phyloP scores from a whole-genome alignment of 2,113 vertebrate species.

The Excalfactoria chinensis region DNA sequence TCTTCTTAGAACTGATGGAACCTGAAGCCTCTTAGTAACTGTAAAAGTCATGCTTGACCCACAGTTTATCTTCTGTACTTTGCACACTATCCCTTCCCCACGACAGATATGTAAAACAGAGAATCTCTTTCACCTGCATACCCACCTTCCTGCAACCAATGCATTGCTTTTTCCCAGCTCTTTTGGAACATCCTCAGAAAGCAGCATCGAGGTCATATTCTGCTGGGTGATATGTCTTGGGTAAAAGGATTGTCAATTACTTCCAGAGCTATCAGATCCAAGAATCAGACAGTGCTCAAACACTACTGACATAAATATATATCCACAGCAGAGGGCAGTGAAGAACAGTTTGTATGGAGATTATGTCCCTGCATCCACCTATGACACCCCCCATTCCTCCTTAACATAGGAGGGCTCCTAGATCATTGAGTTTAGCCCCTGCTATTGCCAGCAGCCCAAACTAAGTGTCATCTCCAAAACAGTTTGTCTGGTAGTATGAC shows the following conservation, averaged over 20 bases:
- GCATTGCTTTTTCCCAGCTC: not conserved
- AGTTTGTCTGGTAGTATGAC: not conserved
- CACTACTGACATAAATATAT: not conserved
- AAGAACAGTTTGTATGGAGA: not conserved
- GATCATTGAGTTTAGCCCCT: not conserved
- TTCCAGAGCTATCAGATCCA: not conserved
- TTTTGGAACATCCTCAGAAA: not conserved
- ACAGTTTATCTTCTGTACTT: not conserved
- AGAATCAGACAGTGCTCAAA: not conserved
- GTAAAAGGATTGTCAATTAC: not conserved
- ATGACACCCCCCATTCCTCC: fast-evolving
- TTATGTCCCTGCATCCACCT: fast-evolving
- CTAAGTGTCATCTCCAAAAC: not conserved
- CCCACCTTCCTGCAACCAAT: not conserved
- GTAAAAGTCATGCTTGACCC: not conserved
- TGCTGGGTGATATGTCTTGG: not conserved
- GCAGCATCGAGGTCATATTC: not conserved
- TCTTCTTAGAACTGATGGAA: not conserved
- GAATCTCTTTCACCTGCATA: not conserved
- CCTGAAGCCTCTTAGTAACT: constrained; percentile 1
- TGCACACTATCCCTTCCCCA: not conserved
- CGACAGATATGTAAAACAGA: not conserved
- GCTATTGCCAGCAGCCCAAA: not conserved
- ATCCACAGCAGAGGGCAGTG: not conserved
- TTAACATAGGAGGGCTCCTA: fast-evolving